Percentiles rank a stretch among this genome's conserved stretches.
phyloP scores from a whole-genome alignment of 2,797 vertebrate species.

The Anas acuta region DNA sequence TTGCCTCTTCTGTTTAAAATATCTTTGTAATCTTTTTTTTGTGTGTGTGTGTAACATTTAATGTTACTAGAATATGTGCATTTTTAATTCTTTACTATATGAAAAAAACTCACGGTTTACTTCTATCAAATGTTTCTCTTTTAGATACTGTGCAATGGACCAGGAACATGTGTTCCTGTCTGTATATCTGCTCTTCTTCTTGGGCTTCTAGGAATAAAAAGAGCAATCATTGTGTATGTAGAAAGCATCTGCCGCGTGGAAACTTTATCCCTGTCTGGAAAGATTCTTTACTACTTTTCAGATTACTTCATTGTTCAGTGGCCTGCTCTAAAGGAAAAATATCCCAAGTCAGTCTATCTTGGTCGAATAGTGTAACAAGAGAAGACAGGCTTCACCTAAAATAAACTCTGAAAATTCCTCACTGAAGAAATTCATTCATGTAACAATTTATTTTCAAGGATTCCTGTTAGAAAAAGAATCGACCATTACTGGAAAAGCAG shows the following conservation, averaged over 20 bases:
- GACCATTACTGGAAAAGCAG: neutral
- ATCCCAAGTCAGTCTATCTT: slow-evolving; percentile 89
- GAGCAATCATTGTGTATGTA: slow-evolving; percentile 88
- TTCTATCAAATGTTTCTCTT: slow-evolving; percentile 68
- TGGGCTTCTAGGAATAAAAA: slow-evolving; percentile 89
- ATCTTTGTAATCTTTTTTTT: neutral
- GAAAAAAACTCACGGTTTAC: neutral
- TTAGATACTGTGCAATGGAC: slow-evolving; percentile 95
- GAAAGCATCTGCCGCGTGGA: slow-evolving; percentile 95
- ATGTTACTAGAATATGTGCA: neutral
- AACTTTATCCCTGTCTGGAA: slow-evolving; percentile 90
- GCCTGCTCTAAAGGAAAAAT: slow-evolving; percentile 88
- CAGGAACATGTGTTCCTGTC: slow-evolving; percentile 92
- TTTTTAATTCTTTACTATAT: neutral
- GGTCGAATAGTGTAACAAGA: slow-evolving; percentile 89
- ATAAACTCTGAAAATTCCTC: neutral
- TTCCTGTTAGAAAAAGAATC: neutral
- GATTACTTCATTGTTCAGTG: slow-evolving; percentile 96
- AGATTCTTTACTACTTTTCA: slow-evolving; percentile 87
- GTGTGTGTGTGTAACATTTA: neutral
- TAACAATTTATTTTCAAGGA: slow-evolving; percentile 1
- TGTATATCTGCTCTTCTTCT: slow-evolving; percentile 89
- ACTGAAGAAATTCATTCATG: neutral
- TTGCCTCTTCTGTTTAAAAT: neutral
- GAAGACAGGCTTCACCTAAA: slow-evolving; percentile 26